Base-by-base conservation (phyloP, 2,797 vertebrate species). In the Phataginus tetradactyla region DNA sequence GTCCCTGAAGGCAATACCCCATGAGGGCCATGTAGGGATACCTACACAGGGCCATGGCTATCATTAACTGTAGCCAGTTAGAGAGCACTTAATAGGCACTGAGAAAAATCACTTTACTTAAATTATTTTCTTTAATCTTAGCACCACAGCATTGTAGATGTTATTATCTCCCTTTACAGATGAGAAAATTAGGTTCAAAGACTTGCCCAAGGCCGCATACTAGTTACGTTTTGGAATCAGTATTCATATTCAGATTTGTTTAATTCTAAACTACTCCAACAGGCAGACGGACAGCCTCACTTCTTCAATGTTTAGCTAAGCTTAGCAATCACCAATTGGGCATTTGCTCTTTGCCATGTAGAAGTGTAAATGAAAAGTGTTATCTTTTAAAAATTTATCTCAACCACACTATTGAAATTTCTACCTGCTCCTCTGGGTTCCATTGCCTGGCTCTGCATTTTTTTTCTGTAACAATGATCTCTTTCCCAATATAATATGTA, bases 51-150 rank as follows among this genome's bases (percentile, higher is more conserved):
- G 7, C 20, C 17, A 51, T 0, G 4, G 18, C 25, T 74, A 4
- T 45, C 42, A 34, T n/a, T 80, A 39, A 45, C 37, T 53, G 23
- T 45, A 21, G 45, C 34, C 77, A 39, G 18, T 64, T 34, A 39
- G n/a, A 83, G 80, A 37, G 51, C n/a, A 21, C 39, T 90, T 75
- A 77, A 15, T 14, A 37, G 83, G 12, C 7, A 37, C 10, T 2
- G 25, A 88, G 51, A 81, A 53, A 45, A 75, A 42, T 57, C 21
- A 7, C 25, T 45, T 92, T 49, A 45, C 14, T 57, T 25, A 66
- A 94, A 42, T 81, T 64, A 59, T 51, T 29, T 81, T 34, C 77
- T 66, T 64, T 87, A 57, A 90, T 78, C 25, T 85, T 29, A 84
- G 15, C 29, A 69, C 29, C 1, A 83, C 37, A 53, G 12, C 39